phyloP scores from a whole-genome alignment of 2,888 invertebrate genomes.

The Thecophora atra region DNA sequence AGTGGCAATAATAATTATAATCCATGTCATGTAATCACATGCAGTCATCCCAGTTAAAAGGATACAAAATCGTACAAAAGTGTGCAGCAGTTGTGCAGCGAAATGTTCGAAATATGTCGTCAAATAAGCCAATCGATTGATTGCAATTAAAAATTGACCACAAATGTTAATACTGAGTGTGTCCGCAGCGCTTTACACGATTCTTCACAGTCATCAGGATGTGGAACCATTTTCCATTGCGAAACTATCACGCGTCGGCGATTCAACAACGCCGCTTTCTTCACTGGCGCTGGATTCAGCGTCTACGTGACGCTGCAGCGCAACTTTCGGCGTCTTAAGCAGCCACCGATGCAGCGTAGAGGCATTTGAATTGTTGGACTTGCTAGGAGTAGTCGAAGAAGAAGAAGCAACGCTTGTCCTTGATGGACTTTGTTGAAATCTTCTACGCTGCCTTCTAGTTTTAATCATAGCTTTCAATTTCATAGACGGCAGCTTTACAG shows the following conservation, averaged over 20 bases:
- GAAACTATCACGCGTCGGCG: slow-evolving; percentile 23
- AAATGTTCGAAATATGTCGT: background rate
- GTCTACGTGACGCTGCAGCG: slow-evolving; percentile 38
- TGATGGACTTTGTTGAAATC: slow-evolving; percentile 17
- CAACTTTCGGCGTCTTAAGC: slow-evolving; percentile 54
- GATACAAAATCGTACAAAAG: slow-evolving; percentile 33
- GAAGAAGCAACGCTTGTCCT: background rate
- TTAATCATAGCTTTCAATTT: slow-evolving; percentile 5
- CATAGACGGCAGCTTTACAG: slow-evolving; percentile 4
- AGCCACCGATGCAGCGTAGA: slow-evolving; percentile 59
- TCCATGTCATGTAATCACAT: background rate
- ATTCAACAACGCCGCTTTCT: slow-evolving; percentile 35
- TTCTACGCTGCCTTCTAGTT: slow-evolving; percentile 12
- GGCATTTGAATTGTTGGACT: slow-evolving; percentile 21
- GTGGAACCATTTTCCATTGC: slow-evolving; percentile 47
- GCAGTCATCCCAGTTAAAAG: slow-evolving; percentile 29
- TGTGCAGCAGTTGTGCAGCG: slow-evolving; percentile 25
- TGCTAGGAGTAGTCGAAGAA: slow-evolving; percentile 35
- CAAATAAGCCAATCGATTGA: background rate
- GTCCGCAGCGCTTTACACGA: background rate
- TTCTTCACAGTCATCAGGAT: slow-evolving; percentile 43
- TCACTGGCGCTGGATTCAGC: slow-evolving; percentile 29
- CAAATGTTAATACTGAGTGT: slow-evolving; percentile 25
- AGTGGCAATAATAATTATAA: slow-evolving; percentile 32
- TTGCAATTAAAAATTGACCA: slow-evolving; percentile 27